Base-by-base conservation (phyloP, 2,888 invertebrate species). In the Dryomyza anilis region DNA sequence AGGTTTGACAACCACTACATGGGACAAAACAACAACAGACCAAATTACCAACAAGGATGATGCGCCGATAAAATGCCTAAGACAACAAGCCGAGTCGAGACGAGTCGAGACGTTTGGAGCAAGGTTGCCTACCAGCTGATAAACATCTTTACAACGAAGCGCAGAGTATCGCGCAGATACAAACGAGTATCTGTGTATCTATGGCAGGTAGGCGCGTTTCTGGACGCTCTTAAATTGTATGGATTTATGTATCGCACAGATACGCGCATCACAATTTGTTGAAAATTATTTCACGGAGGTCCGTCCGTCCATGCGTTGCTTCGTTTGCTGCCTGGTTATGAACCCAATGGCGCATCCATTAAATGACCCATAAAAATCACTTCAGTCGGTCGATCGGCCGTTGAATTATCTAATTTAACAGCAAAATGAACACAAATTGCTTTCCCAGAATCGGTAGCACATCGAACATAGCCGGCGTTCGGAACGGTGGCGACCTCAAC, bases 351-450 rank as follows among this genome's bases (percentile, higher is more conserved):
- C 19, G 36, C 33, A 33, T 55, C n/a, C 33, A 55, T 33, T 55
- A 33, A 55, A 19, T 36, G 30, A 55, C 19, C 21, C 36, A 55
- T 55, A 55, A 55, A 55, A 55, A 55, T 33, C 55, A 55, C 55
- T 55, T 55, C 21, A 33, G 19, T 21, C 23, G 19, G 36, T 33
- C 16, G 55, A 33, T n/a, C n/a, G n/a, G n/a, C n/a, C n/a, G n/a
- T n/a, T n/a, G n/a, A n/a, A n/a, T n/a, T n/a, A 50, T 50, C 48
- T 50, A 50, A 50, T 50, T 50, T 50, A 23, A 14, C 48, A 50
- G 48, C 25, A 50, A 50, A 55, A 55, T 36, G 36, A 19, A 16
- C 55, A 55, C 36, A 33, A 55, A 33, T 55, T 55, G 53, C 19
- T 55, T 55, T 55, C 55, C n/a, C 12, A 33, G 33, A 55, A 33